These are phyloP conservation scores for Luidia sarsii DNA, from an alignment of 53 echinoderm and acorn worm species.

Conservation along the genomic window DNA sequence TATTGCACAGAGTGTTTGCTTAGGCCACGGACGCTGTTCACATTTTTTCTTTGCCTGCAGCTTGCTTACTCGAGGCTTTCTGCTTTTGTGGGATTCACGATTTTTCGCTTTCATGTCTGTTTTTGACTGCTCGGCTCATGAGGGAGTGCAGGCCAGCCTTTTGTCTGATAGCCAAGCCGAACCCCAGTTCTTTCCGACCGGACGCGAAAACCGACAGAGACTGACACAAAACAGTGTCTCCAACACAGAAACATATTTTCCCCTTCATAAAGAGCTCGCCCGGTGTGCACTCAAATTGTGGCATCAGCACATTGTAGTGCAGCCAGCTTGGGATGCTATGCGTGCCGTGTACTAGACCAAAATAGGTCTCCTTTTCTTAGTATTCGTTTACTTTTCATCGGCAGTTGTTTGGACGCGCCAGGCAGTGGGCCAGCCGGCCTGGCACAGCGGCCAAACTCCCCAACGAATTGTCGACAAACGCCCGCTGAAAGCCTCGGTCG, in stretches of 20 bases:
- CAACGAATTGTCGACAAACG: conserved; percentile 44
- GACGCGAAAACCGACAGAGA: neutral
- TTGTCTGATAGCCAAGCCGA: conserved; percentile 33
- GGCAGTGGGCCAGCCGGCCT: conserved; percentile 36
- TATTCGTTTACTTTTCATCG: conserved; percentile 53
- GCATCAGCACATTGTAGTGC: conserved; percentile 19
- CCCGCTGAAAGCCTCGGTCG: conserved; percentile 40
- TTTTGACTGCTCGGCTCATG: conserved; percentile 27
- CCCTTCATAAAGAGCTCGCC: conserved; percentile 26
- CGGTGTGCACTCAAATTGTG: neutral
- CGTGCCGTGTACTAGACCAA: conserved; percentile 12
- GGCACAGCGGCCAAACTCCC: conserved; percentile 37
- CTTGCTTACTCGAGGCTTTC: conserved; percentile 40
- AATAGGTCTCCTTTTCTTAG: conserved; percentile 50
- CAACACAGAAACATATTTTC: conserved; percentile 12
- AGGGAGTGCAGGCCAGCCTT: conserved; percentile 1
- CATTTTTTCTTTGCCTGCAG: conserved; percentile 39
- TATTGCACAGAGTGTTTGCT: conserved; percentile 50
- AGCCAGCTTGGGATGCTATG: conserved; percentile 16
- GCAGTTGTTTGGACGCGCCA: conserved; percentile 39
- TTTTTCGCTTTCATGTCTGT: conserved; percentile 42
- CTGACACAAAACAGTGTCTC: neutral
- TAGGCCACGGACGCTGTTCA: conserved; percentile 29
- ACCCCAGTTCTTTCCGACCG: conserved; percentile 4
- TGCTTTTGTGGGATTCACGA: conserved; percentile 53